A percentile compares a stretch with the other conserved stretches of the same genome.
These are phyloP conservation scores for Volucella bombylans DNA, from an alignment of 2,888 invertebrate genomes.

Conservation along the genomic window DNA sequence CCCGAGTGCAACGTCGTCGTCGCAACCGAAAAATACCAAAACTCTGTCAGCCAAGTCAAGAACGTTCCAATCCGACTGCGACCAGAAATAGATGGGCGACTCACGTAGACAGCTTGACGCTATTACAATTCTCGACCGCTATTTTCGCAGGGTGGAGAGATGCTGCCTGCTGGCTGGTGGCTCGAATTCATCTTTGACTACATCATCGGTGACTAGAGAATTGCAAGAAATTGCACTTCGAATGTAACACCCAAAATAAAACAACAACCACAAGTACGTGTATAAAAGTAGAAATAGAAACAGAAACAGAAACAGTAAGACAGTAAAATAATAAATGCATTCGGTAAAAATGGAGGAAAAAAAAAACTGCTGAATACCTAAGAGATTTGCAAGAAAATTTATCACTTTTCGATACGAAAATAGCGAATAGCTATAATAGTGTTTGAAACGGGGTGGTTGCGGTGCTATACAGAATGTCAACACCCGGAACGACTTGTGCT, in stretches of 20 bases:
- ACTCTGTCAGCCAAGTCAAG: background rate
- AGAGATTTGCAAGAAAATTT: conserved; percentile 58
- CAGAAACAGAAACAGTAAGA: conserved; percentile 21
- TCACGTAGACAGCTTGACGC: conserved; percentile 74
- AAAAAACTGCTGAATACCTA: conserved; percentile 38
- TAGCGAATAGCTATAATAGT: conserved; percentile 35
- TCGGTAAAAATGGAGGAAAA: background rate
- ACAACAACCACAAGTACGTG: background rate
- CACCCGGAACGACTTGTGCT: conserved; percentile 53
- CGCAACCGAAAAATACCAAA: background rate
- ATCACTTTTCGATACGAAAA: conserved; percentile 66
- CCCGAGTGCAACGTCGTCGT: conserved; percentile 43
- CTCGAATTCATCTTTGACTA: conserved; percentile 50
- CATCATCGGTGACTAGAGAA: conserved; percentile 32
- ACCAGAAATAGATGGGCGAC: conserved; percentile 52
- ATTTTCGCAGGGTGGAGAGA: conserved; percentile 40
- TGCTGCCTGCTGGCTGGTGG: conserved; percentile 24
- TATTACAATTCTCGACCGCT: conserved; percentile 57
- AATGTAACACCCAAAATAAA: conserved; percentile 4
- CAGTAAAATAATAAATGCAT: conserved; percentile 1
- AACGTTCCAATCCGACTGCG: conserved; percentile 6
- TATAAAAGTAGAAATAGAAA: conserved; percentile 40
- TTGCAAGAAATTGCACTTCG: background rate
- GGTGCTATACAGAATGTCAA: conserved; percentile 30
- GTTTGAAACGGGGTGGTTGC: conserved; percentile 2